Conservation (phyloP, 2,888 invertebrate genomes). For the Fissipunctia ypsillon region DNA sequence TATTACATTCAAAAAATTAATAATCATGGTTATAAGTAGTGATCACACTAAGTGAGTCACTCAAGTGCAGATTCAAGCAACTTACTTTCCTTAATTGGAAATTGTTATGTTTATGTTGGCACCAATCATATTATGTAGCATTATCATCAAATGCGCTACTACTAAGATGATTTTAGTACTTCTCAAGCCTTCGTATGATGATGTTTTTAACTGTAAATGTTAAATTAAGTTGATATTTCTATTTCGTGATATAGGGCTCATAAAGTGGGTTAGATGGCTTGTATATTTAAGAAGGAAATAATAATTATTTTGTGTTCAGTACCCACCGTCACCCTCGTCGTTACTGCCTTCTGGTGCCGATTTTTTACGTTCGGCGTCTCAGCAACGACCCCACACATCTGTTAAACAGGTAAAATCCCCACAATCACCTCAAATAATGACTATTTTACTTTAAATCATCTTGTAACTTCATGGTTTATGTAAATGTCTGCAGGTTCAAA, state of each 20-base stretch:
- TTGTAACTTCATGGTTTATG: slow-evolving; percentile 36
- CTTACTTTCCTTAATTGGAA: slow-evolving; percentile 43
- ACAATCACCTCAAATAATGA: slow-evolving; percentile 1
- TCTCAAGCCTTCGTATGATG: neutral
- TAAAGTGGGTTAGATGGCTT: slow-evolving; percentile 5
- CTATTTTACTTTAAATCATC: neutral
- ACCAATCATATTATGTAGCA: neutral
- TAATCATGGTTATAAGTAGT: slow-evolving; percentile 19
- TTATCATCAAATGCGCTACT: slow-evolving; percentile 1
- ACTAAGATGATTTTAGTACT: neutral
- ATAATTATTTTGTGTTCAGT: slow-evolving; percentile 85
- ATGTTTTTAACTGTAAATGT: neutral
- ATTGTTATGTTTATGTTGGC: slow-evolving; percentile 25
- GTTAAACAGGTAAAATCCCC: slow-evolving; percentile 85
- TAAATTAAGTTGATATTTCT: neutral
- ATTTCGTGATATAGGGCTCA: neutral
- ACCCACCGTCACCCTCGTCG: slow-evolving; percentile 93
- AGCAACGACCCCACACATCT: slow-evolving; percentile 87
- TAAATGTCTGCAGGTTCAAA: slow-evolving; percentile 92
- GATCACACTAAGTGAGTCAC: slow-evolving; percentile 32
- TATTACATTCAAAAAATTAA: slow-evolving; percentile 27
- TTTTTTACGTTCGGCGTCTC: slow-evolving; percentile 90
- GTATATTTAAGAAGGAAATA: slow-evolving; percentile 28
- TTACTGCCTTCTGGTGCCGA: slow-evolving; percentile 89
- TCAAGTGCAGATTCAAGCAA: slow-evolving; percentile 31